Percentiles rank a stretch among this genome's conserved stretches.
Conservation (phyloP, 2,888 invertebrate genomes). For the Dicranocentrus wangi region DNA sequence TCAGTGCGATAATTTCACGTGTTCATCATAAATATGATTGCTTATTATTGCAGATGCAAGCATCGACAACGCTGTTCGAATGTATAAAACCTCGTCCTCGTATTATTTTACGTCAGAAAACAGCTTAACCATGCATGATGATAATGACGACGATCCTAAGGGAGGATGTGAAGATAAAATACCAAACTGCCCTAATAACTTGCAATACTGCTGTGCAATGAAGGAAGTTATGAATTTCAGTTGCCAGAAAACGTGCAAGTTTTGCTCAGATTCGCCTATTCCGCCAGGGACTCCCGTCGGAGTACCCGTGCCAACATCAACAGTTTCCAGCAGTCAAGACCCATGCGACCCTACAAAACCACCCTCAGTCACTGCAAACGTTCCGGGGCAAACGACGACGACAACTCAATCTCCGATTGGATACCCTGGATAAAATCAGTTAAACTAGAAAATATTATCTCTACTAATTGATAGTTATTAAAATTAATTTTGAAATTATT, state of each 20-base stretch:
- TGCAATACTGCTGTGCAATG: slow-evolving; percentile 44
- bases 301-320: slow-evolving; percentile 25
- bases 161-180: slow-evolving; percentile 50
- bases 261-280: slow-evolving; percentile 39
- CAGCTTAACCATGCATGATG: no score
- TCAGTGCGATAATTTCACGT: not conserved
- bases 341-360: slow-evolving; percentile 43
- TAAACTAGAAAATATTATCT: no score
- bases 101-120: no score
- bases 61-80: no score
- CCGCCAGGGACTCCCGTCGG: not conserved
- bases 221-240: slow-evolving; percentile 53
- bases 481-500: no score
- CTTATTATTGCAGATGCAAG: no score
- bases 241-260: slow-evolving; percentile 53
- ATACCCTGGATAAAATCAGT: not conserved
- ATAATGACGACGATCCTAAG: not conserved
- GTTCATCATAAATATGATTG: no score
- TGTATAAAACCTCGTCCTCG: no score
- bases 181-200: slow-evolving; percentile 31
- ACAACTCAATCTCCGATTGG: slow-evolving; percentile 36
- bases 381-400: slow-evolving; percentile 46
- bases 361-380: slow-evolving; percentile 37
- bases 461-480: no score
- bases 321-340: slow-evolving; percentile 36